A percentile compares a stretch with the other conserved stretches of the same genome.
These are phyloP conservation scores for Dendrolimus houi DNA, from an alignment of 2,888 invertebrate species.

Conservation along the genomic window DNA sequence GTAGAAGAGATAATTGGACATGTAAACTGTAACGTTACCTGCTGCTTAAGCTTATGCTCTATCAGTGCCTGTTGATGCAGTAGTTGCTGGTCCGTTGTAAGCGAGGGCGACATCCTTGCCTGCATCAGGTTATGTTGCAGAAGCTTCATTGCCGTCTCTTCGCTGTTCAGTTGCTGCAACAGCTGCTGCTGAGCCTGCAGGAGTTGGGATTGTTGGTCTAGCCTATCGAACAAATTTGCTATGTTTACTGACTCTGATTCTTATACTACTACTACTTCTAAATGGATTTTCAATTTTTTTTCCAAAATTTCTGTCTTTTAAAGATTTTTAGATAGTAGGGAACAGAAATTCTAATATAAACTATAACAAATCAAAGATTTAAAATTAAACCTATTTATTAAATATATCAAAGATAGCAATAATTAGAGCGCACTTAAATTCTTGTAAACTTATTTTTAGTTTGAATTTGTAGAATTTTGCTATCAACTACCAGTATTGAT, in stretches of 20 bases:
- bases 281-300: neutral
- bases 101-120: constrained; percentile 58
- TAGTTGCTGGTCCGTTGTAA: constrained; percentile 34
- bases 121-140: constrained; percentile 77
- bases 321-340: no score
- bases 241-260: neutral
- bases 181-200: constrained; percentile 69
- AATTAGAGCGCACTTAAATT: no score
- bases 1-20: neutral
- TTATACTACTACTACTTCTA: neutral
- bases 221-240: constrained; percentile 24
- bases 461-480: no score
- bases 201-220: constrained; percentile 63
- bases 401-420: no score
- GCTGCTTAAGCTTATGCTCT: constrained; percentile 54
- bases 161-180: constrained; percentile 68
- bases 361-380: no score
- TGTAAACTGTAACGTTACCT: constrained; percentile 30
- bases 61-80: constrained; percentile 46
- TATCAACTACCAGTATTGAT: no score
- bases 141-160: constrained; percentile 73
- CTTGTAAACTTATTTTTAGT: no score
- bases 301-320: no score
- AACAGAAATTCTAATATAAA: no score
- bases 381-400: no score